phyloP scores from a whole-genome alignment of 2,113 vertebrate genomes.

The Podilymbus podiceps region DNA sequence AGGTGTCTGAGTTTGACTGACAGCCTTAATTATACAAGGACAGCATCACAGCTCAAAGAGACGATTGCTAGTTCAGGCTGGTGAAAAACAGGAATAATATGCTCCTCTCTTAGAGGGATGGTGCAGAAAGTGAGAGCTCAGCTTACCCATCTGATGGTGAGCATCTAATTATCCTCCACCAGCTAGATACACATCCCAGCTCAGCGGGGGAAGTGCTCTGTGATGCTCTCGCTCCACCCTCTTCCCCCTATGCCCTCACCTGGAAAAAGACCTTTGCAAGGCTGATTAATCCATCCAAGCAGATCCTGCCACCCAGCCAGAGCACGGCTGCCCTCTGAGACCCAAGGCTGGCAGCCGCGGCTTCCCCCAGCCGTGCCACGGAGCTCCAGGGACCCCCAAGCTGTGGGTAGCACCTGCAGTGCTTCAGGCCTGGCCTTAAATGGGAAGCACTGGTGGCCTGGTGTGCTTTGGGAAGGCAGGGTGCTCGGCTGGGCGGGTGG shows the following conservation, averaged over 20 bases:
- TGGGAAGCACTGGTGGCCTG: neutral
- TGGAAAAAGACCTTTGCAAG: neutral
- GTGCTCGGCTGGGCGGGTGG: no score
- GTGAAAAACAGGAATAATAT: neutral
- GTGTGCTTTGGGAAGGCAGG: neutral
- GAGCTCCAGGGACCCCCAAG: neutral
- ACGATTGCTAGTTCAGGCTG: neutral
- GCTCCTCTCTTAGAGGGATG: neutral
- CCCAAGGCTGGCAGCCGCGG: neutral
- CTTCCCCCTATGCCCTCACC: neutral
- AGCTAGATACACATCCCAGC: neutral
- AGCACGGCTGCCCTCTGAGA: neutral
- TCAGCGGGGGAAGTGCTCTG: neutral
- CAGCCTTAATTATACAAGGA: slow-evolving; percentile 47
- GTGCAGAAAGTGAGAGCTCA: slow-evolving; percentile 6
- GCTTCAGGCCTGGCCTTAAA: neutral
- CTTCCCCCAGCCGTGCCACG: neutral
- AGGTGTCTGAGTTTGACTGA: slow-evolving; percentile 32
- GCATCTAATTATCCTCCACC: slow-evolving; percentile 27
- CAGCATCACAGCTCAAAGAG: neutral
- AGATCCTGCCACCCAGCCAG: neutral
- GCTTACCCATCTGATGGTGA: slow-evolving; percentile 5
- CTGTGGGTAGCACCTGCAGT: neutral
- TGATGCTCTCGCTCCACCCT: neutral
- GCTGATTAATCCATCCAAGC: neutral